These are phyloP conservation scores for Ammodytes marinus DNA, from an alignment of 2,113 vertebrate genomes.

Conservation along the genomic window DNA sequence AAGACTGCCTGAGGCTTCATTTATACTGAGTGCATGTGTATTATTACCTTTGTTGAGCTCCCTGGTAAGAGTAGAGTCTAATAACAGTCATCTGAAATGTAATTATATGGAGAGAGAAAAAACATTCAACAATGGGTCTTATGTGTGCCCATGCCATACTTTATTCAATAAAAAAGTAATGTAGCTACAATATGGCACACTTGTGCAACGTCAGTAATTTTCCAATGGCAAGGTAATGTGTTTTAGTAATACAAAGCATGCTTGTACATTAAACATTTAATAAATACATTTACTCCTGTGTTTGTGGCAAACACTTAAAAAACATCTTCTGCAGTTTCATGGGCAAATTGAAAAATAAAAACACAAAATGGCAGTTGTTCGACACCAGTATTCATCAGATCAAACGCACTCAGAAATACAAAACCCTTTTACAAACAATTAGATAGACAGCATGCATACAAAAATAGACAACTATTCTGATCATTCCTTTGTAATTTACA, in stretches of 20 bases:
- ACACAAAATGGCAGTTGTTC: constrained; percentile 66
- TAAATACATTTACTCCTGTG: constrained; percentile 77
- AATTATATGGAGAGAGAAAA: constrained; percentile 13
- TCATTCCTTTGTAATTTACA: constrained; percentile 75
- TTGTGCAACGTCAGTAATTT: constrained; percentile 68
- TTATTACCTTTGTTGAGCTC: neutral
- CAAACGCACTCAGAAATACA: constrained; percentile 76
- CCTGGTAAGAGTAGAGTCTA: neutral
- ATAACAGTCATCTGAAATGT: constrained; percentile 5
- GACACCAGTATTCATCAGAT: constrained; percentile 66
- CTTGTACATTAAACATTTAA: constrained; percentile 82
- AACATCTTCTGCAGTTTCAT: constrained; percentile 14
- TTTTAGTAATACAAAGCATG: constrained; percentile 82
- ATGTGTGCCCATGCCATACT: constrained; percentile 61
- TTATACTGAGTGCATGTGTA: neutral
- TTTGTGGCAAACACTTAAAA: constrained; percentile 53
- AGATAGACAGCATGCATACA: constrained; percentile 87
- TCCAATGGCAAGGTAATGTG: constrained; percentile 65
- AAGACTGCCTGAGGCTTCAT: constrained; percentile 10
- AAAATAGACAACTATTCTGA: constrained; percentile 87
- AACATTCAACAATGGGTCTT: neutral
- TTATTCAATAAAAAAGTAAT: constrained; percentile 79
- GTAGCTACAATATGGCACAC: constrained; percentile 74
- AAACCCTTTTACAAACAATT: constrained; percentile 83
- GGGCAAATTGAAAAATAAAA: constrained; percentile 66